Evolutionary conservation across 2,113 vertebrate species (phyloP).

Genomic region (Indri indri): DNA sequence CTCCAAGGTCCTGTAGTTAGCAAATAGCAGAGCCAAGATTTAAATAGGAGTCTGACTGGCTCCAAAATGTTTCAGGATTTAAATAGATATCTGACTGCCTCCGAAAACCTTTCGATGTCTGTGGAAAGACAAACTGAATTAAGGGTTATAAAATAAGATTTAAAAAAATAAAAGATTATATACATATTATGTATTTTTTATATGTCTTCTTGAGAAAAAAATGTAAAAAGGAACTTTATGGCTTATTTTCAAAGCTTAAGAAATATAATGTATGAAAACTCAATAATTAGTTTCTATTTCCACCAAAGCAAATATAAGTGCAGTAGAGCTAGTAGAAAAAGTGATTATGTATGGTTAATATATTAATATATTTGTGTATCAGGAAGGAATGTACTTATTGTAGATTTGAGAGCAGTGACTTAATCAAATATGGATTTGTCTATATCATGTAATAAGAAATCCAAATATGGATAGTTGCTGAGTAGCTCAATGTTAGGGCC

Average conservation of each 20-base stretch:
- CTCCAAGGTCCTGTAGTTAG: not conserved
- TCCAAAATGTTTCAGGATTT: not conserved
- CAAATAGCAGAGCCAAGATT: not conserved
- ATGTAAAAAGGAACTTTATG: not conserved
- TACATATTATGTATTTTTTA: not conserved
- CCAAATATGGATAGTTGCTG: not conserved
- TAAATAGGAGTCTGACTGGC: not conserved
- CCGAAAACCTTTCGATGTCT: not conserved
- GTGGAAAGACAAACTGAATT: not conserved
- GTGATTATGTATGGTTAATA: not conserved
- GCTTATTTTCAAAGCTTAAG: constrained; percentile 6
- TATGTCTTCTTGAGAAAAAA: constrained; percentile 2
- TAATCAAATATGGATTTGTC: not conserved
- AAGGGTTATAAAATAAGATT: not conserved
- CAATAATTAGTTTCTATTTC: not conserved
- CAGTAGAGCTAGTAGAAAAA: not conserved
- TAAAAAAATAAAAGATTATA: not conserved
- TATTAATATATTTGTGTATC: not conserved
- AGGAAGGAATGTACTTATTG: not conserved
- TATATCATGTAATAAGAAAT: not conserved
- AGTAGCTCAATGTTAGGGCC: not conserved
- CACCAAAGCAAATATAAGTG: not conserved
- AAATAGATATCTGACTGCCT: not conserved
- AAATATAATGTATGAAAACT: not conserved
- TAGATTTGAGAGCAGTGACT: not conserved